Evolutionary conservation across 30 jellyfish, hydroid and myxozoan species (phyloP), one percentile per base, ranked within the genome.

Genomic region (Chironex yamaguchii): DNA sequence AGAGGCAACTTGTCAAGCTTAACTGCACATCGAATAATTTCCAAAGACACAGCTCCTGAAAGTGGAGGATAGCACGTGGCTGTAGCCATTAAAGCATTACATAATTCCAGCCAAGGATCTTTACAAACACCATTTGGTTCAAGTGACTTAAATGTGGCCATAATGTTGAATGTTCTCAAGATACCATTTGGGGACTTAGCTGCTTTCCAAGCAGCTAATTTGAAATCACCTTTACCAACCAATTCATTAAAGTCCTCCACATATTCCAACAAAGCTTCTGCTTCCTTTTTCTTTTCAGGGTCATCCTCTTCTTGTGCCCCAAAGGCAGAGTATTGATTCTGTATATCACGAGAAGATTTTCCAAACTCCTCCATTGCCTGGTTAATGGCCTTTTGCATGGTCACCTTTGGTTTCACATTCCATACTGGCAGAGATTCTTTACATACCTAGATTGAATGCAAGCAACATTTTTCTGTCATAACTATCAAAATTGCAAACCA

Each of bases 181-280:
- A 67, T 54, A 3, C 93, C 97, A 35, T 90, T 79, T 26, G 93
- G 96, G 0, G 96, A 90, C 26, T 36, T 79, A 22, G 96, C 96
- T 0, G 97, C 97, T 48, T 72, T 86, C 67, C 78, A 71, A 13
- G 97, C 97, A 1, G 97, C 97, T 34, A 62, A 36, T 21, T 67
- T 88, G 58, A 82, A 90, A 27, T 90, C 88, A 27, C 79, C 78
- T n/a, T 72, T 53, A 22, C 79, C 52, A 25, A 90, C 48, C 85
- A 82, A 65, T 1, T 82, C 89, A 50, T 90, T 69, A 49, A 90
- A 90, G 1, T 52, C 33, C 2, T 83, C 90, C 50, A 82, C 62
- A 36, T 67, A 83, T 50, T 73, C 93, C 75, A 69, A 67, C 4
- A 90, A 68, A 1, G 35, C 36, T 70, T 84, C 82, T 28, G 86